Evolutionary conservation across 2,797 vertebrate species (phyloP).

Genomic region (Amphiprion clarkii): DNA sequence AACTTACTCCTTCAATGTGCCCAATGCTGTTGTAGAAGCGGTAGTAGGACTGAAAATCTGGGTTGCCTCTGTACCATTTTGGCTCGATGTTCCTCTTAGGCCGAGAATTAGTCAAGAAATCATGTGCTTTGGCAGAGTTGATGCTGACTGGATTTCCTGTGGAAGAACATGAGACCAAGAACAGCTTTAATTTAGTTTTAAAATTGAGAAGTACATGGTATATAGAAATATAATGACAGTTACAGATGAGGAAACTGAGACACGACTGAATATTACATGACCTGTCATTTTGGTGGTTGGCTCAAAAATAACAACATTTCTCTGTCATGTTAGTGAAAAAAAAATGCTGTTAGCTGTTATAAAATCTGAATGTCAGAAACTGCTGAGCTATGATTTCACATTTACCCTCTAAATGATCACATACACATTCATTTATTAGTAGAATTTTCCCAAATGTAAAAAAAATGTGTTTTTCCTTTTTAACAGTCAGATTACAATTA

Average conservation of each 20-base stretch:
- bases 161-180: slow-evolving; percentile 1
- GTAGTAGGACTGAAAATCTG: slow-evolving; percentile 87
- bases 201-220: not conserved
- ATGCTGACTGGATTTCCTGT: slow-evolving; percentile 67
- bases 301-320: not conserved
- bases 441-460: too few species aligned
- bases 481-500: not conserved
- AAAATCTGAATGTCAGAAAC: too few species aligned
- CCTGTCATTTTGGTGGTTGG: not conserved
- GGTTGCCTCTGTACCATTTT: slow-evolving; percentile 80
- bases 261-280: not conserved
- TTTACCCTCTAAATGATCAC: not conserved
- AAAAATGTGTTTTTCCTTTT: not conserved
- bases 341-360: too few species aligned
- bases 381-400: too few species aligned
- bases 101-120: slow-evolving; percentile 81
- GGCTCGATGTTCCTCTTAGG: slow-evolving; percentile 75
- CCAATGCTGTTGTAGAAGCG: slow-evolving; percentile 86
- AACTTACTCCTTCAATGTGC: slow-evolving; percentile 84
- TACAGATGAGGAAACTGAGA: not conserved
- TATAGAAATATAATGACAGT: not conserved
- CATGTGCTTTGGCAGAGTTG: slow-evolving; percentile 68
- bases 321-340: too few species aligned
- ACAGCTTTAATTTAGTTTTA: not conserved
- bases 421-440: too few species aligned